Conservation (phyloP, 2,113 vertebrate genomes). For the Plecturocebus donacophilus region DNA sequence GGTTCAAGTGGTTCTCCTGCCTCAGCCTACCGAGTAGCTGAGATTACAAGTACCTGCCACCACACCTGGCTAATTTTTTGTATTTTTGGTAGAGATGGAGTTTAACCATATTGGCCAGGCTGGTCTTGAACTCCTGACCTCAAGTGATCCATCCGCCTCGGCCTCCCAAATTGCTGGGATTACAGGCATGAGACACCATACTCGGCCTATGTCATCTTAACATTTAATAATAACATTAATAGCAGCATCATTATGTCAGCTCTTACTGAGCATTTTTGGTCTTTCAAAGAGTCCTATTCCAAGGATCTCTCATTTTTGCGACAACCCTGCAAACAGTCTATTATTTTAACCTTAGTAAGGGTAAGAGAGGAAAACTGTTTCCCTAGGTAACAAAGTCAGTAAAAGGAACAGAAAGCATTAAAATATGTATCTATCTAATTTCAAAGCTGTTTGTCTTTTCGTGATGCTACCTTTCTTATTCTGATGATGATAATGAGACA, state of each 20-base stretch:
- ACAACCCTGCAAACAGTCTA: neutral
- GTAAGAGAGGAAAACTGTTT: neutral
- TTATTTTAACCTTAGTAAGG: neutral
- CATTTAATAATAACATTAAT: neutral
- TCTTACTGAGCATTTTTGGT: neutral
- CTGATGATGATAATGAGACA: neutral
- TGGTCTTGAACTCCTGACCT: too few species aligned
- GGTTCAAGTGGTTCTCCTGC: too few species aligned
- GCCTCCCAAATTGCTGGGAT: too few species aligned
- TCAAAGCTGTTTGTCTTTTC: neutral
- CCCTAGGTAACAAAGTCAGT: neutral
- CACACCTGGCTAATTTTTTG: too few species aligned
- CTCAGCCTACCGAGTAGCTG: too few species aligned
- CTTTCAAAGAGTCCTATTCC: neutral
- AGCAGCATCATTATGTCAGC: neutral
- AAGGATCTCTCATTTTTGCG: neutral
- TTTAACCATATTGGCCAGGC: too few species aligned
- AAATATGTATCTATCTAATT: neutral
- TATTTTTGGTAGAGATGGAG: too few species aligned
- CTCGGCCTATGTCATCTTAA: accelerated
- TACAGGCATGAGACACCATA: too few species aligned
- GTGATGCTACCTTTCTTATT: neutral
- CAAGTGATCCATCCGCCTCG: too few species aligned
- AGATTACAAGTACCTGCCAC: too few species aligned
- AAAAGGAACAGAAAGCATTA: neutral